Conservation (phyloP, 2,797 vertebrate species). For the Dicrostonyx torquatus region DNA sequence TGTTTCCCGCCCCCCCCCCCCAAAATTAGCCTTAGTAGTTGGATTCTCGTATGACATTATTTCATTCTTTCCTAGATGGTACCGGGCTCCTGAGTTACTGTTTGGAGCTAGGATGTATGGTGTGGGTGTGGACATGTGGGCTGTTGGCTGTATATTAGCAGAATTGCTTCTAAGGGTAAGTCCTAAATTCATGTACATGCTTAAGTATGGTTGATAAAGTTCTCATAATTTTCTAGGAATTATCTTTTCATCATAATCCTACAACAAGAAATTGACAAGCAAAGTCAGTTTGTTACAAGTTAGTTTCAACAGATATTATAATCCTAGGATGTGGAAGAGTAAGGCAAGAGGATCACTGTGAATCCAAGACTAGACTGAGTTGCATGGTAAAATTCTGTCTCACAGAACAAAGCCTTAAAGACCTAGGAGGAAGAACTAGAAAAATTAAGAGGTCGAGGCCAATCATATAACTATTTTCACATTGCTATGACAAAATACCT, state of each 20-base stretch:
- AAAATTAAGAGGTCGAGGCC: background rate
- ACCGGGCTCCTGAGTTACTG: slow-evolving; percentile 95
- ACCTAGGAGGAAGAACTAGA: background rate
- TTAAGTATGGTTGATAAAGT: background rate
- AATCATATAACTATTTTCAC: background rate
- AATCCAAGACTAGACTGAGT: background rate
- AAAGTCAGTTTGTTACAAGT: background rate
- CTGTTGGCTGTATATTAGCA: slow-evolving; percentile 97
- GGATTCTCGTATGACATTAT: background rate
- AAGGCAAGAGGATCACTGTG: background rate
- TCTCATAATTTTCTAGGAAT: slow-evolving; percentile 22
- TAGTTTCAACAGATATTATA: background rate
- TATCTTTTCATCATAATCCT: background rate
- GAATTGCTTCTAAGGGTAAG: slow-evolving; percentile 96
- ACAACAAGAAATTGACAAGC: slow-evolving; percentile 15
- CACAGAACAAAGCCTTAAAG: background rate
- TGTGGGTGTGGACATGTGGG: slow-evolving; percentile 99
- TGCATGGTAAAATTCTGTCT: background rate
- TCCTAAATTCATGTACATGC: slow-evolving; percentile 11
- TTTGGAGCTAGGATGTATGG: slow-evolving; percentile 99
- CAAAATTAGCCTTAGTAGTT: slow-evolving; percentile 34
- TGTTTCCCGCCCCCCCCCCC: too few species aligned
- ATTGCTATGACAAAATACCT: background rate
- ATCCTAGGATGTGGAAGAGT: background rate
- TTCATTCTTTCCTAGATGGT: slow-evolving; percentile 91